Percentiles rank a stretch among this genome's conserved stretches.
phyloP scores from a whole-genome alignment of 2,113 vertebrate genomes.

The Lathamus discolor region DNA sequence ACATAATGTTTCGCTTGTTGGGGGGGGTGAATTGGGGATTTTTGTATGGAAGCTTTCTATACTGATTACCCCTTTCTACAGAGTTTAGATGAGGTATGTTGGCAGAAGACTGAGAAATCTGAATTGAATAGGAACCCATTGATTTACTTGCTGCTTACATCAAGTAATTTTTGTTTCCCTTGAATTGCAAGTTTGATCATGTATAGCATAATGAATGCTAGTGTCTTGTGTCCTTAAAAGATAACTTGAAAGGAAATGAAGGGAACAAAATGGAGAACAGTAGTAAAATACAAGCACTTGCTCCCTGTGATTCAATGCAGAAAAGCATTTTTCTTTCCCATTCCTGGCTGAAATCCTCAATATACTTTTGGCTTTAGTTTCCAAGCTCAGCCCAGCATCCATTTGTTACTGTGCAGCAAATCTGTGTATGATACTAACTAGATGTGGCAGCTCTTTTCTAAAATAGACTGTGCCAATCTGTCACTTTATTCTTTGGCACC shows the following conservation, averaged over 20 bases:
- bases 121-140: background rate
- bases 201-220: background rate
- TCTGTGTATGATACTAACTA: conserved; percentile 37
- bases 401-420: background rate
- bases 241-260: background rate
- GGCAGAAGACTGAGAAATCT: background rate
- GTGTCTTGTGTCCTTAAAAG: background rate
- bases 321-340: background rate
- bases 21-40: background rate
- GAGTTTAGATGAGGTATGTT: background rate
- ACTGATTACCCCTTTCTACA: background rate
- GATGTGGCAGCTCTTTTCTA: conserved; percentile 44
- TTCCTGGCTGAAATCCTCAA: conserved; percentile 16
- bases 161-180: background rate
- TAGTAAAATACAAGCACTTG: background rate
- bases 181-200: background rate
- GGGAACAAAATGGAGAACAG: background rate
- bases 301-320: background rate
- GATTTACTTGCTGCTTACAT: background rate
- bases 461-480: conserved; percentile 56
- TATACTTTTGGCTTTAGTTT: conserved; percentile 15
- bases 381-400: background rate
- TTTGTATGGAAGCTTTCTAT: background rate
- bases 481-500: conserved; percentile 24
- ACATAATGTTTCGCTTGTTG: background rate